Evolutionary conservation across 2,113 vertebrate genomes (phyloP), one percentile per base, ranked within the genome.

Genomic region (Trichechus manatus): DNA sequence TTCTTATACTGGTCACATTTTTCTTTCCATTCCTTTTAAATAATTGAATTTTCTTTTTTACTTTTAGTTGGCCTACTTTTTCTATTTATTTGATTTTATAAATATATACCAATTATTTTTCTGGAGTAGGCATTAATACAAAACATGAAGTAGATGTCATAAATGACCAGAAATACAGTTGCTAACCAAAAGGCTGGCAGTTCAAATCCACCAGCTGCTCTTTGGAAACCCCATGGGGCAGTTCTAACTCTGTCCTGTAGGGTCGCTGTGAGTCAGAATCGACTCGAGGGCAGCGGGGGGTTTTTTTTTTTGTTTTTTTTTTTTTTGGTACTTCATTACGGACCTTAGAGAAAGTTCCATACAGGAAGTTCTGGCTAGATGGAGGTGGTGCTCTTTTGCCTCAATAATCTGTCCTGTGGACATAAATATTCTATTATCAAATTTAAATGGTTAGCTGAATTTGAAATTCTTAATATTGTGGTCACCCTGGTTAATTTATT

Each of bases 51-150:
- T 95, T 77, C 9, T 63, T 56, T 72, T 42, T 47, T 9, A 81
- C 3, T 79, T 84, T 84, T 87, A 61, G 53, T 79, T 87, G 53
- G 44, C 23, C 44, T 89, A 59, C 9, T 81, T 95, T 82, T 95
- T 85, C 15, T 72, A 63, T 44, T 39, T 25, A 31, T 64, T 89
- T 75, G 20, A 78, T 89, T 92, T 89, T 92, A 11, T 47, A 22
- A 31, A 36, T 44, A 14, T 10, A 25, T 36, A 50, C 10, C 77
- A 66, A 50, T 39, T 91, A 68, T 90, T 80, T 53, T 96, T 85
- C 47, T 85, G 56, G 70, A 66, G 77, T 61, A 84, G 42, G 56
- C 2, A 3, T 9, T 61, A 72, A 68, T 31, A 63, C 15, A n/a
- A 63, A 63, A 56, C 79, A 27, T 47, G 31, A 97, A 88, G 33